Percentiles rank a stretch among this genome's conserved stretches.
Conservation (phyloP, 2,888 invertebrate species). For the Hyppa rectilinea region DNA sequence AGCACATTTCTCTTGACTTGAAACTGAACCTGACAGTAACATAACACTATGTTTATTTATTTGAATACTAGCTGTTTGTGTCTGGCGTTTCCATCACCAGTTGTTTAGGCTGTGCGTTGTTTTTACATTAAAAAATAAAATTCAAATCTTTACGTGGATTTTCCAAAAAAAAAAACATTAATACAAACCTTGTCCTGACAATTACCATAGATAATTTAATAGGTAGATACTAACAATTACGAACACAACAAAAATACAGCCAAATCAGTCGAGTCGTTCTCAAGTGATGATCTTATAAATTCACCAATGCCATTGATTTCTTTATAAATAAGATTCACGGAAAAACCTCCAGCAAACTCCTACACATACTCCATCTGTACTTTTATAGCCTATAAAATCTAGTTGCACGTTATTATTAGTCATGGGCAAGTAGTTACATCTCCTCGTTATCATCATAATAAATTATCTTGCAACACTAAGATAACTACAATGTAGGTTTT, state of each 20-base stretch:
- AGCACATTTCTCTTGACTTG: background rate
- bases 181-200: background rate
- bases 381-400: slow-evolving; percentile 10
- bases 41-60: slow-evolving; percentile 2
- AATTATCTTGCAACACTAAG: slow-evolving; percentile 53
- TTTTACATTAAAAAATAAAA: background rate
- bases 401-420: slow-evolving; percentile 13
- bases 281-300: no score
- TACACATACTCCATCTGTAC: background rate
- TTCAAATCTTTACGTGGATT: background rate
- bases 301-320: no score
- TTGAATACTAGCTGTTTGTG: background rate
- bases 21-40: background rate
- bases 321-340: no score
- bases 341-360: slow-evolving; percentile 8
- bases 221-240: no score
- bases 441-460: slow-evolving; percentile 30
- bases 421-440: slow-evolving; percentile 20
- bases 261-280: no score
- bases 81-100: background rate
- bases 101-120: background rate
- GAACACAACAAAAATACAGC: background rate
- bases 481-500: slow-evolving; percentile 54
- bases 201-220: no score
- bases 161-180: background rate